phyloP scores from a whole-genome alignment of 2,797 vertebrate species.

The Pseudochirops cupreus region DNA sequence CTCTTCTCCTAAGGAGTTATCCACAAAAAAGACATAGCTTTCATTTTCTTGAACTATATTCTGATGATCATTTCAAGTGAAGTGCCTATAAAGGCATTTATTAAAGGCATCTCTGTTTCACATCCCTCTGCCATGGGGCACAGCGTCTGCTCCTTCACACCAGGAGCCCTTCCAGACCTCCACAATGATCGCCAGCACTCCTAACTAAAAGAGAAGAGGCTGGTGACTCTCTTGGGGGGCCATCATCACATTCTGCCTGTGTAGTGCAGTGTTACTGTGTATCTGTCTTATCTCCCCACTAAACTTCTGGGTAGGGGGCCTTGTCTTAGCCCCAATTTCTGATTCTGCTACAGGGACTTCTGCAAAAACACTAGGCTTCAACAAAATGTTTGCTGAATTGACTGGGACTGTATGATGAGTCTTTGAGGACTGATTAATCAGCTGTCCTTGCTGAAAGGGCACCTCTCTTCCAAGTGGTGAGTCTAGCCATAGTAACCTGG shows the following conservation, averaged over 20 bases:
- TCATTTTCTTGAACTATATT: slow-evolving; percentile 22
- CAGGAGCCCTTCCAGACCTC: neutral
- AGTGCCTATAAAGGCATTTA: slow-evolving; percentile 1
- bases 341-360: neutral
- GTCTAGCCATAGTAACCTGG: neutral
- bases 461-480: neutral
- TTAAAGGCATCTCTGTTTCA: neutral
- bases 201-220: neutral
- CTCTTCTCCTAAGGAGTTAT: slow-evolving; percentile 20
- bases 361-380: neutral
- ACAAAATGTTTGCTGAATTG: neutral
- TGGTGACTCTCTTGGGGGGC: neutral
- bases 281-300: neutral
- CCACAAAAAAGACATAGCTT: neutral
- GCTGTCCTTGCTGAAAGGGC: neutral
- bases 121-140: neutral
- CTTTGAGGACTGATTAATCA: slow-evolving; percentile 21
- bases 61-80: slow-evolving; percentile 39
- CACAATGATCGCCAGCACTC: slow-evolving; percentile 3
- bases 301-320: neutral
- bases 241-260: neutral
- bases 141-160: neutral
- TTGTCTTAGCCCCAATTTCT: neutral
- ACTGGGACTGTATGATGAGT: neutral
- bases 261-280: neutral